These are phyloP conservation scores for Plestiodon gilberti DNA, from an alignment of 2,113 vertebrate genomes.

Conservation along the genomic window DNA sequence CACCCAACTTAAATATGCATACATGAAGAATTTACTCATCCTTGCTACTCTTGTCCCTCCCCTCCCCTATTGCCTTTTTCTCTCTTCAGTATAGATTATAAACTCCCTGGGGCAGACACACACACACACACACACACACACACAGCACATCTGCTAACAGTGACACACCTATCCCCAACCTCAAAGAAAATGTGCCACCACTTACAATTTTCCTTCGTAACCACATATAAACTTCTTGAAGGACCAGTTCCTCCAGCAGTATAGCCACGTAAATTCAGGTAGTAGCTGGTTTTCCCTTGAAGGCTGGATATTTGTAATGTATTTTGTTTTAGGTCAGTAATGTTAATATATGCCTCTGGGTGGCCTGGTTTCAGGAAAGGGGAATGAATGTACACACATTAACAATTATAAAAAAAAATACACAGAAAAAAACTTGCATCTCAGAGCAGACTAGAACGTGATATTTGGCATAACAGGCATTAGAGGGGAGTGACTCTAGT, in stretches of 20 bases:
- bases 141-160: neutral
- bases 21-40: neutral
- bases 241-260: conserved; percentile 77
- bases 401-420: neutral
- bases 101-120: neutral
- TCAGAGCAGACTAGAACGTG: no score
- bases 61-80: neutral
- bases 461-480: neutral
- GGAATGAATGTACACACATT: neutral
- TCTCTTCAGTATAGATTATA: neutral
- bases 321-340: conserved; percentile 76
- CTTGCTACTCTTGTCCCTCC: neutral
- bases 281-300: conserved; percentile 82
- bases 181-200: neutral
- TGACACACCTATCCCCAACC: neutral
- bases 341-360: conserved; percentile 76
- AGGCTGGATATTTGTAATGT: conserved; percentile 78
- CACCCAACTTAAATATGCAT: no score
- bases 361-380: conserved; percentile 51
- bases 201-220: conserved; percentile 83
- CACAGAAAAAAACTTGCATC: no score
- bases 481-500: neutral
- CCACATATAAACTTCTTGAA: conserved; percentile 73
- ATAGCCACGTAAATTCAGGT: conserved; percentile 76
- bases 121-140: no score